Percentiles rank a stretch among this genome's conserved stretches.
Conservation (phyloP, 2,113 vertebrate genomes). For the Cathartes aura region DNA sequence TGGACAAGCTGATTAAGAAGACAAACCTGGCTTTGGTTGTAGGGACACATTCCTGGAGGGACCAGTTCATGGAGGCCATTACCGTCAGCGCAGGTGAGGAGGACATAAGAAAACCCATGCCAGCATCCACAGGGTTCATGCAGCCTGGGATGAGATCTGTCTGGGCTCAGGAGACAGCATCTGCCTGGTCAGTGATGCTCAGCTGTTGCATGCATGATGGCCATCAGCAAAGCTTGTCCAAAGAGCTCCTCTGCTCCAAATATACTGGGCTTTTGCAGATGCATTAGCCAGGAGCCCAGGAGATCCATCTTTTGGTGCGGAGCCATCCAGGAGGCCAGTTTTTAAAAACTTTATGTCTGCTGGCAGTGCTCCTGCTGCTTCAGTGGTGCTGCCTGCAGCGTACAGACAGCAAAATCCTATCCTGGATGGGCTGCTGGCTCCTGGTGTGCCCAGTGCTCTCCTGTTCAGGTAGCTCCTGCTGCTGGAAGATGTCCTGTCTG, state of each 20-base stretch:
- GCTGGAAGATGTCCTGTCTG: background rate
- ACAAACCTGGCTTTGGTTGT: slow-evolving; percentile 97
- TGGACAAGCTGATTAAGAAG: slow-evolving; percentile 98
- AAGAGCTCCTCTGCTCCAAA: background rate
- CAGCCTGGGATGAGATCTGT: background rate
- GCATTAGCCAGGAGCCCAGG: background rate
- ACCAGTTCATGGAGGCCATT: slow-evolving; percentile 98
- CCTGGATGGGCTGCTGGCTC: background rate
- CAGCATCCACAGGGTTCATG: background rate
- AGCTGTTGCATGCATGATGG: background rate
- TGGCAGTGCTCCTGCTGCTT: background rate
- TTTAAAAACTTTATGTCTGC: background rate
- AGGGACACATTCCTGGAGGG: slow-evolving; percentile 97
- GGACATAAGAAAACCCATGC: background rate
- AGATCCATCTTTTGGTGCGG: background rate
- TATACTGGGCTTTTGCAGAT: background rate
- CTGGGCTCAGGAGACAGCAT: background rate
- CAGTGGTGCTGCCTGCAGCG: background rate
- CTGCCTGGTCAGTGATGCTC: background rate
- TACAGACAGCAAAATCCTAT: background rate
- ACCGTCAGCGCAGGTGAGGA: slow-evolving; percentile 95
- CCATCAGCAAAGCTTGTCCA: background rate
- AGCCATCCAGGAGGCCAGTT: background rate
- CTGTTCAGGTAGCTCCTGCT: background rate
- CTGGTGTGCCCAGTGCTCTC: background rate